phyloP scores from a whole-genome alignment of 2,113 vertebrate genomes.

The Thalassoma bifasciatum region DNA sequence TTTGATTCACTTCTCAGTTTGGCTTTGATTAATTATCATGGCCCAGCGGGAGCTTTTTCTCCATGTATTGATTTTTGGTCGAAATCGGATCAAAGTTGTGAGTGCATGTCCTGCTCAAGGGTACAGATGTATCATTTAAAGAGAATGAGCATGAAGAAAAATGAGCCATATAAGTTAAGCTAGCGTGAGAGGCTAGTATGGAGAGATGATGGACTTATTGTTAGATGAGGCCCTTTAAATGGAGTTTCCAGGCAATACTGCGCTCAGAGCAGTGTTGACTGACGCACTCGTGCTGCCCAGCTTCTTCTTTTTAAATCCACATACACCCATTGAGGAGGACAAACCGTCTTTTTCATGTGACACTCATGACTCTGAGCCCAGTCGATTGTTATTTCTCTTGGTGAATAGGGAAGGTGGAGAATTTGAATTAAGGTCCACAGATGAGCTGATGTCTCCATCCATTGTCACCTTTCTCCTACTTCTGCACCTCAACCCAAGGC shows the following conservation, averaged over 20 bases:
- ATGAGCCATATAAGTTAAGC: conserved; percentile 28
- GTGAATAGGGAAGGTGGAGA: conserved; percentile 35
- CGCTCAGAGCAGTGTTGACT: conserved; percentile 8
- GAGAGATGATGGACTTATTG: conserved; percentile 47
- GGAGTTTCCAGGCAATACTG: conserved; percentile 57
- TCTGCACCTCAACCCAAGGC: conserved; percentile 30
- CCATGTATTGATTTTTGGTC: conserved; percentile 42
- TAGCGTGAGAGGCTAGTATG: conserved; percentile 1
- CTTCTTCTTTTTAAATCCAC: conserved; percentile 38
- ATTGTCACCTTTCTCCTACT: background rate
- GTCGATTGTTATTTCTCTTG: conserved; percentile 50
- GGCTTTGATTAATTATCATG: conserved; percentile 51
- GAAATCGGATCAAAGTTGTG: conserved; percentile 50
- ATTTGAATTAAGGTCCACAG: conserved; percentile 50
- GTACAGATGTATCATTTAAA: conserved; percentile 38
- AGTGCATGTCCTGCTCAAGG: background rate
- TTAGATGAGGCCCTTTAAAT: conserved; percentile 34
- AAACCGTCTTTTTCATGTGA: conserved; percentile 42
- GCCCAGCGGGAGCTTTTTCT: conserved; percentile 9
- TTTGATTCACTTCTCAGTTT: conserved; percentile 45
- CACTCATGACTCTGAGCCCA: conserved; percentile 31
- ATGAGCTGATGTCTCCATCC: conserved; percentile 33
- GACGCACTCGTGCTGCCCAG: conserved; percentile 12
- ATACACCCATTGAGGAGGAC: conserved; percentile 20
- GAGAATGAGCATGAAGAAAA: conserved; percentile 28